Evolutionary conservation across 2,888 invertebrate species (phyloP).

Genomic region (Perizoma flavofasciatum): DNA sequence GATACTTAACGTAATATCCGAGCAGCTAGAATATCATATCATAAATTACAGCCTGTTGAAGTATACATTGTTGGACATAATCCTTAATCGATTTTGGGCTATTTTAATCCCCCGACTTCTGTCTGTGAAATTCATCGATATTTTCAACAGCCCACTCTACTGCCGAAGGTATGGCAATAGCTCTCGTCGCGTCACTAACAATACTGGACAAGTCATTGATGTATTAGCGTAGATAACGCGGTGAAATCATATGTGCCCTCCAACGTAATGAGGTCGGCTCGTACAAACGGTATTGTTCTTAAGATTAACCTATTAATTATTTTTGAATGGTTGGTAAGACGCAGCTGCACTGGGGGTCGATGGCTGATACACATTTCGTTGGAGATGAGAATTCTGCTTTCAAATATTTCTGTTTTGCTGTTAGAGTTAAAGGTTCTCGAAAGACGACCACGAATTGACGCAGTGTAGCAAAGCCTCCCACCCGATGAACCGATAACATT

Average conservation of each 20-base stretch:
- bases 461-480: too few species aligned
- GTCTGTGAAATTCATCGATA: conserved; percentile 25
- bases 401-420: neutral
- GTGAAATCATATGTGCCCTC: conserved; percentile 74
- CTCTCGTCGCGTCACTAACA: conserved; percentile 71
- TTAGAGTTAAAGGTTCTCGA: too few species aligned
- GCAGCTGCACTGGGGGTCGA: conserved; percentile 24
- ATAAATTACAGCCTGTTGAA: too few species aligned
- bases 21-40: too few species aligned
- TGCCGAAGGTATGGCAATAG: conserved; percentile 51
- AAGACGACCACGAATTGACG: too few species aligned
- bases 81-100: too few species aligned
- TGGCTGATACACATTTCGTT: conserved; percentile 15
- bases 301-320: conserved; percentile 59
- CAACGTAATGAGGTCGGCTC: conserved; percentile 50
- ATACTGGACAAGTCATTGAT: conserved; percentile 79
- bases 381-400: conserved; percentile 9
- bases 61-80: too few species aligned
- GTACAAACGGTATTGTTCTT: conserved; percentile 61
- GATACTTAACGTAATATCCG: too few species aligned
- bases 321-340: conserved; percentile 33
- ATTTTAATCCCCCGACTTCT: too few species aligned
- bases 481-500: too few species aligned
- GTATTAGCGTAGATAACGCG: conserved; percentile 77
- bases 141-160: conserved; percentile 25